Evolutionary conservation across 2,113 vertebrate species (phyloP).

Genomic region (Strix aluco): DNA sequence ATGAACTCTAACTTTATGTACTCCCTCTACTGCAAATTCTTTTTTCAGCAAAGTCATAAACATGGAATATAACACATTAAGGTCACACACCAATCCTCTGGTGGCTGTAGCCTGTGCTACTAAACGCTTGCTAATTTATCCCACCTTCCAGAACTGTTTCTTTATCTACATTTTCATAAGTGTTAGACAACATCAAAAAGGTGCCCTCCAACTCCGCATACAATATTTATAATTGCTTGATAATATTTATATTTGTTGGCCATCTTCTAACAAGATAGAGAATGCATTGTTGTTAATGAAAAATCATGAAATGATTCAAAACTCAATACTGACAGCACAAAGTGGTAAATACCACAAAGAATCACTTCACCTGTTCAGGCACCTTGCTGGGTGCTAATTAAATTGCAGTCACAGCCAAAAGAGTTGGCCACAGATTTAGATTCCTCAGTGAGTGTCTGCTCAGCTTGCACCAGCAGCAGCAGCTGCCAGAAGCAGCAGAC

Average conservation of each 20-base stretch:
- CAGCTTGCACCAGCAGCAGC: neutral
- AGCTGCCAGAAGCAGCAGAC: neutral
- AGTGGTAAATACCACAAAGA: neutral
- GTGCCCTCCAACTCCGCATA: neutral
- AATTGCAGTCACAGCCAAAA: neutral
- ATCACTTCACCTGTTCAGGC: neutral
- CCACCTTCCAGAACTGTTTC: neutral
- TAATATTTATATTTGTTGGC: neutral
- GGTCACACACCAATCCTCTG: neutral
- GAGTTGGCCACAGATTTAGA: neutral
- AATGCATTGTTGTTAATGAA: neutral
- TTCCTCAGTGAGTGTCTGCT: neutral
- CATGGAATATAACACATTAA: neutral
- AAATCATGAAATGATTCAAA: neutral
- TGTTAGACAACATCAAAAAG: neutral
- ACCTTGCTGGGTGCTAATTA: constrained; percentile 10
- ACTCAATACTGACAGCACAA: neutral
- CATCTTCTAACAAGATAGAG: neutral
- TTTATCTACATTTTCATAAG: neutral
- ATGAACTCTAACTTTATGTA: neutral
- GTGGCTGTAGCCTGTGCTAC: neutral
- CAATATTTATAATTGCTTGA: neutral
- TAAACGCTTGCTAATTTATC: neutral
- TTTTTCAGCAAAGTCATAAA: neutral
- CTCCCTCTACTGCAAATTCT: neutral